Percentiles rank a stretch among this genome's conserved stretches.
Conservation (phyloP, 2,113 vertebrate species). For the Apteryx mantelli region DNA sequence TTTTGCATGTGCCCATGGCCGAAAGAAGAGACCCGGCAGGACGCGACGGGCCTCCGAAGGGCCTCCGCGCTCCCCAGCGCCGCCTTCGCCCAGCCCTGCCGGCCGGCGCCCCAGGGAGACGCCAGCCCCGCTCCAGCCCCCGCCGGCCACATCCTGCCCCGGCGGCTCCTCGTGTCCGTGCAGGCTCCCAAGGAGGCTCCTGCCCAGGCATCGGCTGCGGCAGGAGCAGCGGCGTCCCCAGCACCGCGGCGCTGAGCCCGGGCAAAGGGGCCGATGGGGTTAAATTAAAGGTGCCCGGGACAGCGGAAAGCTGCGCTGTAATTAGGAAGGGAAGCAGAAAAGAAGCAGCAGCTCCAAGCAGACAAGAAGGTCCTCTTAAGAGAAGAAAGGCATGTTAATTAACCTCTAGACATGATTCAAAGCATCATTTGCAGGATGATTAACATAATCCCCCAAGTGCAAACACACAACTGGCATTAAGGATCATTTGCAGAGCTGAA, state of each 20-base stretch:
- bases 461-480: conserved; percentile 59
- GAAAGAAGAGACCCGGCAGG: no score
- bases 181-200: no score
- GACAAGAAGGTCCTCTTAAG: conserved; percentile 61
- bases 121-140: neutral
- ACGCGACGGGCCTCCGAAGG: no score
- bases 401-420: conserved; percentile 73
- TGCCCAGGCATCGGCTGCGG: no score
- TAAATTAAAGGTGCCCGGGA: conserved; percentile 58
- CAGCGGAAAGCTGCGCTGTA: conserved; percentile 30
- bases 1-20: no score
- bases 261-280: conserved; percentile 15
- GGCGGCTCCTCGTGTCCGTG: neutral
- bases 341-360: conserved; percentile 54
- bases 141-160: neutral
- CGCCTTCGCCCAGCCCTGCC: no score
- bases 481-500: conserved; percentile 23
- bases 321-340: conserved; percentile 52
- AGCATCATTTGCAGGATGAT: conserved; percentile 75
- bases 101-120: no score
- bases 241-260: neutral
- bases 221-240: no score
- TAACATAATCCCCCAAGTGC: conserved; percentile 75
- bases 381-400: conserved; percentile 75
- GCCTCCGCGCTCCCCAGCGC: no score